Percentiles rank a stretch among this genome's conserved stretches.
These are phyloP conservation scores for Caenorhabditis uteleia DNA, from an alignment of 2,888 invertebrate genomes.

Conservation along the genomic window DNA sequence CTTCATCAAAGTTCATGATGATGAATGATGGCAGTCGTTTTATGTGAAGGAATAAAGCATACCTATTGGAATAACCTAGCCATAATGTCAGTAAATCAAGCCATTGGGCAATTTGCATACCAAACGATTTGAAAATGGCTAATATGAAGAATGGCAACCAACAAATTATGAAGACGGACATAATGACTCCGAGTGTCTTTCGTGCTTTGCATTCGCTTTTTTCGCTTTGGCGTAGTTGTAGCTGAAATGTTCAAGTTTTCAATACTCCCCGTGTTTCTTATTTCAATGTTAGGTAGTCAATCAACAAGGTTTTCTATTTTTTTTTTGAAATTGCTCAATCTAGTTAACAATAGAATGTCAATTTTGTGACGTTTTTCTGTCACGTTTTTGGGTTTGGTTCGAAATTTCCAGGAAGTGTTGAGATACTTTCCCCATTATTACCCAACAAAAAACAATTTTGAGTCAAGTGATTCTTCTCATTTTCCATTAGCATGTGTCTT, in stretches of 20 bases:
- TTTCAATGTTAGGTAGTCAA: no score
- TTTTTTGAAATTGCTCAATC: no score
- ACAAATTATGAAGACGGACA: slow-evolving; percentile 86
- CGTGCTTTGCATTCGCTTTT: slow-evolving; percentile 90
- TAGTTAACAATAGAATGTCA: no score
- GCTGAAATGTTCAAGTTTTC: background rate
- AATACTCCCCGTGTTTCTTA: no score
- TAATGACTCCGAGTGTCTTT: slow-evolving; percentile 95
- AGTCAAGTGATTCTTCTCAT: no score
- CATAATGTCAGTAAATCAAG: slow-evolving; percentile 74
- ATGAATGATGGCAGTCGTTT: slow-evolving; percentile 4
- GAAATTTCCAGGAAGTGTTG: no score
- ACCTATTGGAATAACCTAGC: slow-evolving; percentile 90
- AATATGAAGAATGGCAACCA: slow-evolving; percentile 99
- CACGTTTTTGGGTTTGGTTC: no score
- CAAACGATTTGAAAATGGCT: slow-evolving; percentile 77
- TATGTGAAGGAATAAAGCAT: background rate
- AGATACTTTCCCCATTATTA: no score
- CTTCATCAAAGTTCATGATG: slow-evolving; percentile 30
- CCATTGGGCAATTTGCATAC: slow-evolving; percentile 54
- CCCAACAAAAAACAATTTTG: no score
- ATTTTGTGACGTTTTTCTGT: no score
- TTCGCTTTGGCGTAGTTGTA: slow-evolving; percentile 40
- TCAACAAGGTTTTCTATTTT: no score
- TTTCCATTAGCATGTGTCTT: no score